Percentiles rank a stretch among this genome's conserved stretches.
Conservation (phyloP, 2,888 invertebrate genomes). For the Crioceris asparagi region DNA sequence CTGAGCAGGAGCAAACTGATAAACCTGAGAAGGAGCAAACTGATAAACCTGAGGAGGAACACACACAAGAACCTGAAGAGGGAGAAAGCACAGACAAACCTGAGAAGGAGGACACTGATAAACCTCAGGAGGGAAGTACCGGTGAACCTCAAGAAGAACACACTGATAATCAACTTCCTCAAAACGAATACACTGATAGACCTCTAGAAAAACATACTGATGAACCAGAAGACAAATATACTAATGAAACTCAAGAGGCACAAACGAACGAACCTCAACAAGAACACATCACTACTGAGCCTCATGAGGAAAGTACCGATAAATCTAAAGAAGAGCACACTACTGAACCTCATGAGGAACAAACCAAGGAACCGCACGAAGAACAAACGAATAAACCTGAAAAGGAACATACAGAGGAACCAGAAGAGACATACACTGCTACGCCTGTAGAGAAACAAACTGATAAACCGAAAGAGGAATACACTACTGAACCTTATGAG, state of each 20-base stretch:
- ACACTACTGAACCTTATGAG: constrained; percentile 6
- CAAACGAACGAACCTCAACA: constrained; percentile 2
- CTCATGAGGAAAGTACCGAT: background rate
- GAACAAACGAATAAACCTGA: constrained; percentile 12
- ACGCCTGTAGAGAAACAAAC: constrained; percentile 3
- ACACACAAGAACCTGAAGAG: constrained; percentile 3
- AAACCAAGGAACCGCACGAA: background rate
- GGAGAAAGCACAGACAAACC: constrained; percentile 11
- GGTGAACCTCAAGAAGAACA: constrained; percentile 1
- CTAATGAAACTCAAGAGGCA: background rate
- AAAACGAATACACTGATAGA: constrained; percentile 1
- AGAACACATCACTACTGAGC: constrained; percentile 6
- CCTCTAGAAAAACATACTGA: constrained; percentile 6
- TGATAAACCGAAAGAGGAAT: background rate
- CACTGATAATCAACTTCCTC: background rate
- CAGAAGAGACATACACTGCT: constrained; percentile 1
- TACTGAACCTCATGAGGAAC: background rate
- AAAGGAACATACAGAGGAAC: background rate
- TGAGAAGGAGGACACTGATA: constrained; percentile 4
- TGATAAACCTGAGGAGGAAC: constrained; percentile 1
- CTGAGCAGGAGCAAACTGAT: constrained; percentile 6
- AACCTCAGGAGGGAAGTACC: constrained; percentile 1
- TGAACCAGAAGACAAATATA: constrained; percentile 4
- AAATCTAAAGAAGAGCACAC: background rate
- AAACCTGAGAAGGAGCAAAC: constrained; percentile 4